Conservation (phyloP, 2,888 invertebrate species). For the Ceraclea dissimilis region DNA sequence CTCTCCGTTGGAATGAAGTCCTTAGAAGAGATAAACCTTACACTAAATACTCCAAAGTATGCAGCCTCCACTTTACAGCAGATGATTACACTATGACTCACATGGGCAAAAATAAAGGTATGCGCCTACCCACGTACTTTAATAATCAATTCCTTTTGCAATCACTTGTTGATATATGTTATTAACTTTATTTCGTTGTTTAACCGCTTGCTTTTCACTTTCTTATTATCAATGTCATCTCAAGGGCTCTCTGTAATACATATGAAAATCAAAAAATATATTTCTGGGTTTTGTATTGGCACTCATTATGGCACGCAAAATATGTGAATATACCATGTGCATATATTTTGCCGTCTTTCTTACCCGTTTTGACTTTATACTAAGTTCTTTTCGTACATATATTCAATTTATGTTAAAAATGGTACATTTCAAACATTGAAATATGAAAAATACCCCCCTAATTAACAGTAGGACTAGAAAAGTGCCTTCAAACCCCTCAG, state of each 20-base stretch:
- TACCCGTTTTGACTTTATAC: too few relatives aligned
- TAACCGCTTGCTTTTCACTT: background rate
- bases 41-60: conserved; percentile 48
- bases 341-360: too few relatives aligned
- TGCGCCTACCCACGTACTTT: conserved; percentile 3
- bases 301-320: too few relatives aligned
- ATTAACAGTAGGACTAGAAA: too few relatives aligned
- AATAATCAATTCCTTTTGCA: background rate
- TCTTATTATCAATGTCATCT: background rate
- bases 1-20: conserved; percentile 42
- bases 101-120: conserved; percentile 45
- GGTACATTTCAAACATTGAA: too few relatives aligned
- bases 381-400: too few relatives aligned
- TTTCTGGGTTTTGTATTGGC: background rate
- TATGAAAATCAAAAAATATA: too few relatives aligned
- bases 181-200: background rate
- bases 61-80: conserved; percentile 43
- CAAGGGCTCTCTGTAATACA: background rate
- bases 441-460: too few relatives aligned
- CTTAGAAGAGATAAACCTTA: conserved; percentile 45
- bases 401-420: too few relatives aligned
- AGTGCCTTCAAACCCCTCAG: too few relatives aligned
- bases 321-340: too few relatives aligned
- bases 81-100: conserved; percentile 44
- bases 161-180: background rate